phyloP scores from a whole-genome alignment of 2,888 invertebrate species.

The Sycophila texana region DNA sequence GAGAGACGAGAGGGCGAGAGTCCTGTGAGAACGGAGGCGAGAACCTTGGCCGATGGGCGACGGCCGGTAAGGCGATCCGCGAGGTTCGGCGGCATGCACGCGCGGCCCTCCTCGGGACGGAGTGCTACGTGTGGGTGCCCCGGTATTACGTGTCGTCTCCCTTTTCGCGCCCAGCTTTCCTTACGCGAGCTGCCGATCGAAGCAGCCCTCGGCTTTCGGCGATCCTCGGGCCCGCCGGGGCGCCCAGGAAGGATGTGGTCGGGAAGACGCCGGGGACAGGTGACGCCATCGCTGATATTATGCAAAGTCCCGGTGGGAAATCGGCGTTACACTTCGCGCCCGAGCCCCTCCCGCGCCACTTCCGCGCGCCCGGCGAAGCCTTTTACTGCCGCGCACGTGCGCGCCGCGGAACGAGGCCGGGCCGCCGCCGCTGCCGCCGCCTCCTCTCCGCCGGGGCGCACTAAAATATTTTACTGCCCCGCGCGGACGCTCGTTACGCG shows the following conservation, averaged over 20 bases:
- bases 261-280: slow-evolving; percentile 67
- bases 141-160: background rate
- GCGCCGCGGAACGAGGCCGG: background rate
- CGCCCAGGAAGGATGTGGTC: slow-evolving; percentile 73
- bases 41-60: background rate
- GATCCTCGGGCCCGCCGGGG: background rate
- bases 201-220: too few species aligned
- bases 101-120: background rate
- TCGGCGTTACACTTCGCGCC: slow-evolving; percentile 57
- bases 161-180: background rate
- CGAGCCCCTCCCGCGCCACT: background rate
- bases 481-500: background rate
- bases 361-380: slow-evolving; percentile 20
- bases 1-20: background rate
- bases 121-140: too few species aligned
- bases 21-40: slow-evolving; percentile 67
- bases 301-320: slow-evolving; percentile 67
- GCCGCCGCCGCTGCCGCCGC: background rate
- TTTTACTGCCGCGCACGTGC: slow-evolving; percentile 16
- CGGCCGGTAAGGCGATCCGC: slow-evolving; percentile 67
- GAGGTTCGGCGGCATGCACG: slow-evolving; percentile 53
- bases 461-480: slow-evolving; percentile 38
- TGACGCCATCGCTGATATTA: slow-evolving; percentile 66
- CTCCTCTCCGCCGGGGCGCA: background rate
- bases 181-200: slow-evolving; percentile 3